Conservation (phyloP, 2,797 vertebrate species). For the Threskiornis aethiopicus region DNA sequence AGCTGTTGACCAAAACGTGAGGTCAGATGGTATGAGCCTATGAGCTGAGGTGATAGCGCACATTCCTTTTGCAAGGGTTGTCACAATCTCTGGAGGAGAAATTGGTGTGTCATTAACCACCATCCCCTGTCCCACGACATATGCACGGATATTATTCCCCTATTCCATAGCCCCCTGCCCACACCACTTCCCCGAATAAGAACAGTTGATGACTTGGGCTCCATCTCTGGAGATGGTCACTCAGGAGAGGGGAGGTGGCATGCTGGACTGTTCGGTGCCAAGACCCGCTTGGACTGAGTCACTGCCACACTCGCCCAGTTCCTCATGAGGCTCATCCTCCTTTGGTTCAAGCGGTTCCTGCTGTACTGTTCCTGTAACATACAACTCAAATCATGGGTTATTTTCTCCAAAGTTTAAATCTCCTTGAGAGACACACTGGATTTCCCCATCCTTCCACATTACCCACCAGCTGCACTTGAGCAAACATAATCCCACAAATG, state of each 20-base stretch:
- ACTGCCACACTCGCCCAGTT: fast-evolving
- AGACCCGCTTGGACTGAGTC: not conserved
- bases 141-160: not conserved
- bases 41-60: not conserved
- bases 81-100: not conserved
- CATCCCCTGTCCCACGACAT: not conserved
- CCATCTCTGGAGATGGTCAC: not conserved
- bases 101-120: not conserved
- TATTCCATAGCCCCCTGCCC: fast-evolving
- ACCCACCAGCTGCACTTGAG: not conserved
- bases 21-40: not conserved
- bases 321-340: not conserved
- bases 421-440: not conserved
- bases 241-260: not conserved
- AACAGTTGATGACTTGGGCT: not conserved
- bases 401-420: not conserved
- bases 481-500: not conserved
- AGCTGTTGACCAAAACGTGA: not conserved
- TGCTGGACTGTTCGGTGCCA: not conserved
- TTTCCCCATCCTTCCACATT: not conserved
- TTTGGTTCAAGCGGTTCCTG: not conserved
- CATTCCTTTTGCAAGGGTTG: not conserved
- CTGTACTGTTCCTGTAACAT: not conserved
- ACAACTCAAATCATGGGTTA: not conserved
- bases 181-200: not conserved